phyloP scores from a whole-genome alignment of 1,140 invertebrate genomes.

The Homarus americanus region DNA sequence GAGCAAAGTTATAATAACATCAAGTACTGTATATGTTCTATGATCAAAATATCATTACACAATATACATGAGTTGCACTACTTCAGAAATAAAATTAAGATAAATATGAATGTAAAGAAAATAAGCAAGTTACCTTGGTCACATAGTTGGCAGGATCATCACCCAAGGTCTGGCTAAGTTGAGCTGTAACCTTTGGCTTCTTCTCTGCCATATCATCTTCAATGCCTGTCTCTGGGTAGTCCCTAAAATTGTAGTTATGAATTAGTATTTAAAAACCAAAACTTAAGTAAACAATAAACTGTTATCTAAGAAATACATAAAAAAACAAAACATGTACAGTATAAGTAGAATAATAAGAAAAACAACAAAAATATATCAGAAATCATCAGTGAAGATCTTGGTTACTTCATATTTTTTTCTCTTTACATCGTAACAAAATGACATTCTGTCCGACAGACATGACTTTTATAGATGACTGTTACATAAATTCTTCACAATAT shows the following conservation, averaged over 20 bases:
- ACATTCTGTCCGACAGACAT: too few species aligned
- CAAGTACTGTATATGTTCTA: too few species aligned
- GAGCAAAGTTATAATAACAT: too few species aligned
- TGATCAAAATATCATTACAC: too few species aligned
- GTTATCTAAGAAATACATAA: background rate
- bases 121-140: constrained; percentile 58
- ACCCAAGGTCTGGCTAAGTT: constrained; percentile 73
- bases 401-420: background rate
- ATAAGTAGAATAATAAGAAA: background rate
- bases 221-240: constrained; percentile 81
- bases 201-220: constrained; percentile 77
- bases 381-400: background rate
- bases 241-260: constrained; percentile 74
- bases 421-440: too few species aligned
- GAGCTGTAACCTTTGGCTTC: constrained; percentile 72
- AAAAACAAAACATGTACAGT: background rate
- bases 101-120: background rate
- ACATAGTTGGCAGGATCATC: constrained; percentile 74
- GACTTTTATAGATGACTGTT: too few species aligned
- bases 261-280: background rate
- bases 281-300: background rate
- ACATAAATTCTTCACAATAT: too few species aligned
- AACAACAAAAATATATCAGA: background rate
- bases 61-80: too few species aligned
- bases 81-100: too few species aligned